Evolutionary conservation across 2,797 vertebrate genomes (phyloP).

Genomic region (Argentina silus): DNA sequence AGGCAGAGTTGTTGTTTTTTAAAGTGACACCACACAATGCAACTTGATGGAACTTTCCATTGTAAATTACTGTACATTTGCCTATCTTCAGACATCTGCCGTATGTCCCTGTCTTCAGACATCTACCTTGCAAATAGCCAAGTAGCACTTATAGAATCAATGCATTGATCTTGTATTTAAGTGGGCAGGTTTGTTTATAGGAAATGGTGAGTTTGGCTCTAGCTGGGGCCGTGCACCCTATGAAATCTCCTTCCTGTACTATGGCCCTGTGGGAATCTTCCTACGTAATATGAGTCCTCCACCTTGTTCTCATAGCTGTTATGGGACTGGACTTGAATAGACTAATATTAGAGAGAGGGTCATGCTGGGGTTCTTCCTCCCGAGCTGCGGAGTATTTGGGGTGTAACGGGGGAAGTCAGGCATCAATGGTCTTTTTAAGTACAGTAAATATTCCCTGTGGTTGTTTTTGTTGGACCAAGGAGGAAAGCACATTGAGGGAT

Average conservation of each 20-base stretch:
- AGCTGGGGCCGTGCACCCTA: not conserved
- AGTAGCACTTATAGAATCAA: too few relatives aligned
- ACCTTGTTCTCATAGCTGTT: conserved; percentile 21
- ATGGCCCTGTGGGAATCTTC: conserved; percentile 14
- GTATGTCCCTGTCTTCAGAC: too few relatives aligned
- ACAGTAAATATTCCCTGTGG: conserved; percentile 50
- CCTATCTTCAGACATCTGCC: too few relatives aligned
- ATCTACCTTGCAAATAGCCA: too few relatives aligned
- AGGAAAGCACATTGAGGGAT: conserved; percentile 36
- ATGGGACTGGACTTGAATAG: conserved; percentile 28
- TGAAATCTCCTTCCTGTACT: conserved; percentile 1
- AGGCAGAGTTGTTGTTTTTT: too few relatives aligned
- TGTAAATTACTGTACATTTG: too few relatives aligned
- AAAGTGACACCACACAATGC: too few relatives aligned
- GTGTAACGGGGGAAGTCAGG: conserved; percentile 50
- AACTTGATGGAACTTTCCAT: too few relatives aligned
- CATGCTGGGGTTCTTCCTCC: conserved; percentile 37
- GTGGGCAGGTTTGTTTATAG: not conserved
- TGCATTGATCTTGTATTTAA: not conserved
- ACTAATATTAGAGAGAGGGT: conserved; percentile 42
- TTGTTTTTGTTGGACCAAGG: conserved; percentile 57
- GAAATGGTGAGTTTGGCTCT: not conserved
- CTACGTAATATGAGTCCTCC: conserved; percentile 6
- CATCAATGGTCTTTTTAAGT: conserved; percentile 47
- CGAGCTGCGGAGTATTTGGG: conserved; percentile 34